A percentile compares a stretch with the other conserved stretches of the same genome.
Evolutionary conservation across 1,140 invertebrate genomes (phyloP).

Genomic region (Globodera rostochiensis): DNA sequence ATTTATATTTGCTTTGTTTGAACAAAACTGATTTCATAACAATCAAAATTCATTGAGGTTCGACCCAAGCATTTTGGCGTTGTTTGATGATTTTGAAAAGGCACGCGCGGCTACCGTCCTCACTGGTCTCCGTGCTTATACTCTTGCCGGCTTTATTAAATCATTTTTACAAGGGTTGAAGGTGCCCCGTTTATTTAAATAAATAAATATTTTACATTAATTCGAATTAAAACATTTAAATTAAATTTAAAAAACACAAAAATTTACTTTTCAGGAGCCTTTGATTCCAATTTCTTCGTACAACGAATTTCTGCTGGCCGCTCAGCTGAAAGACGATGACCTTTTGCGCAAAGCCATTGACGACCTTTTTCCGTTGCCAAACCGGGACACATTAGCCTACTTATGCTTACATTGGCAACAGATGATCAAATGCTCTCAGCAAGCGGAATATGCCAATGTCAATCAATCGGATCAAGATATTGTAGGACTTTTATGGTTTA

Average conservation of each 20-base stretch:
- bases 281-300: constrained; percentile 77
- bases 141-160: constrained; percentile 82
- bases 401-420: constrained; percentile 80
- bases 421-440: constrained; percentile 27
- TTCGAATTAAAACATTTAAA: no score
- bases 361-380: constrained; percentile 75
- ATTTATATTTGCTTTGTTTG: no score
- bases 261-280: constrained; percentile 73
- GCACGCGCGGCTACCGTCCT: constrained; percentile 11
- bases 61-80: neutral
- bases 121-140: constrained; percentile 73
- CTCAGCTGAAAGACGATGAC: constrained; percentile 67
- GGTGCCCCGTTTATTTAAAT: constrained; percentile 18
- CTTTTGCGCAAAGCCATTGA: constrained; percentile 75
- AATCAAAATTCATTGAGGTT: neutral
- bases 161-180: constrained; percentile 72
- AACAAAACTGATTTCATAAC: no score
- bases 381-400: constrained; percentile 84
- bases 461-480: neutral
- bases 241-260: neutral
- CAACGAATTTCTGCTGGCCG: constrained; percentile 75
- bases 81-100: neutral
- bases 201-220: no score
- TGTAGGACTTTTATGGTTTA: neutral
- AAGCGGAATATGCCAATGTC: constrained; percentile 2